These are phyloP conservation scores for Ageneiosus marmoratus DNA, from an alignment of 2,113 vertebrate species.

Conservation along the genomic window DNA sequence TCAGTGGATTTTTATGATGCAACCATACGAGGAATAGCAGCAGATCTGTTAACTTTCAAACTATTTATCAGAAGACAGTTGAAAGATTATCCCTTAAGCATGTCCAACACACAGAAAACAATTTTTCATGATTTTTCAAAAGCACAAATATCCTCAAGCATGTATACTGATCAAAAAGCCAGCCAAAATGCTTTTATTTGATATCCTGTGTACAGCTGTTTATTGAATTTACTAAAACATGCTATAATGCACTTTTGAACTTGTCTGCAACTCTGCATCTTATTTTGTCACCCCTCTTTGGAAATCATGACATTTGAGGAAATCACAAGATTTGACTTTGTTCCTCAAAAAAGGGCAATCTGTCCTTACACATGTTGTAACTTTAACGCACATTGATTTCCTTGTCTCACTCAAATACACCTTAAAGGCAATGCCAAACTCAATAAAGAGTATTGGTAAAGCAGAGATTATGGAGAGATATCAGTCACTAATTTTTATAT, in stretches of 20 bases:
- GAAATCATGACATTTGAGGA: slow-evolving; percentile 5
- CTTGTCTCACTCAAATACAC: no score
- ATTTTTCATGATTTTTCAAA: no score
- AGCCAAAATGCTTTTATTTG: background rate
- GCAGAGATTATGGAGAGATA: background rate
- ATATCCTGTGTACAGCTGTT: background rate
- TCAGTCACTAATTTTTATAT: background rate
- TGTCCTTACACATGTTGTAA: slow-evolving; percentile 6
- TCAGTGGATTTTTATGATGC: background rate
- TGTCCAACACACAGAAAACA: no score
- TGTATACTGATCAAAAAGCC: no score
- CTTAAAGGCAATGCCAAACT: background rate
- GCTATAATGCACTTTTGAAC: background rate
- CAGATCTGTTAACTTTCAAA: no score
- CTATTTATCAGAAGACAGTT: no score
- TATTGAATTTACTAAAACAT: background rate
- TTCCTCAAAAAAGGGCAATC: slow-evolving; percentile 23
- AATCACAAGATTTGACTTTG: slow-evolving; percentile 1
- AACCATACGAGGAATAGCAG: no score
- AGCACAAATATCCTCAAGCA: no score
- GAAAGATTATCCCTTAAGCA: no score
- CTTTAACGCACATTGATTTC: background rate
- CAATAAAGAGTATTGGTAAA: background rate
- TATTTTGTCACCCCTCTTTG: background rate
- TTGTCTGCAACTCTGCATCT: slow-evolving; percentile 5